Evolutionary conservation across 1,140 invertebrate species (phyloP), one percentile per base, ranked within the genome.

Genomic region (Anagrus nilaparvatae): DNA sequence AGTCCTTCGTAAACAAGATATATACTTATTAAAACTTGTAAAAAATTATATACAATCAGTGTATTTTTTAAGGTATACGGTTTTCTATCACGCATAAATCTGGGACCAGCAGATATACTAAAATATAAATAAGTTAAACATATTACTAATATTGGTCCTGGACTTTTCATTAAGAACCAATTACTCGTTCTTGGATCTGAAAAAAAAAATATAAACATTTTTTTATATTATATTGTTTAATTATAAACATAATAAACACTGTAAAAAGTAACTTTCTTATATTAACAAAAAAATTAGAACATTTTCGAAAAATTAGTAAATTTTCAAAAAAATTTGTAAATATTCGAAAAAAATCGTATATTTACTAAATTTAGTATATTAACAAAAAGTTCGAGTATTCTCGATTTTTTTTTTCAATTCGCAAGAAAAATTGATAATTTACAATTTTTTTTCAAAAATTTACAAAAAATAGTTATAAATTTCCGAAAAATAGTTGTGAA

Each of bases 81-180:
- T 56, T 89, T 84, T 45, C 82, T 74, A 50, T 91, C 77, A 45
- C 78, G 75, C 91, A 96, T 96, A 47, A 82, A 82, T 19, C 68
- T 74, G 3, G 87, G 88, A 7, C 88, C 89, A 23, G 73, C 67
- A 13, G 73, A 79, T 0, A 75, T 72, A 49, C 76, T 77, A 60
- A 89, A 86, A 64, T 84, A 87, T 21, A 89, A 54, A 52, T 89
- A 90, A 0, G 76, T 72, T 0, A 77, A 75, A 16, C 88, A 60
- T 21, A 90, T 76, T 1, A 77, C 76, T 2, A 87, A 52, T 0
- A 89, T 70, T 0, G 88, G 84, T 12, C 78, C 78, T n/a, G 85
- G 87, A 5, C 82, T 78, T 17, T 79, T 75, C 60, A 87, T 80
- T 9, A 96, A 65, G 51, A 86, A 79, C 90, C 89, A 95, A 52